phyloP scores from a whole-genome alignment of 2,797 vertebrate genomes.

The Lagorchestes hirsutus region DNA sequence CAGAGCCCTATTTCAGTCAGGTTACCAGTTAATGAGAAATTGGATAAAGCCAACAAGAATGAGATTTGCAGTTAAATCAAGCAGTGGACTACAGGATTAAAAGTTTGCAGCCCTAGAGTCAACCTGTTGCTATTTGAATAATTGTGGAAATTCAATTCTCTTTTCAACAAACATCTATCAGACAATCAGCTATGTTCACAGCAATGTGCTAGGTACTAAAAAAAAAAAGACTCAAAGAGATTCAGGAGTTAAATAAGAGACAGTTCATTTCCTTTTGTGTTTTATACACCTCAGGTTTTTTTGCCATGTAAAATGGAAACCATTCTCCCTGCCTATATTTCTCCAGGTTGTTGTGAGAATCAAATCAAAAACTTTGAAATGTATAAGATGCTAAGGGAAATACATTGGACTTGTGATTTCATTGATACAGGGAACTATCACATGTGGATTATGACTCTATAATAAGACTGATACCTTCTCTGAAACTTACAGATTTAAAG shows the following conservation, averaged over 20 bases:
- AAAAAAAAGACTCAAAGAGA: not conserved
- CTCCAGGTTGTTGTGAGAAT: not conserved
- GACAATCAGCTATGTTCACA: not conserved
- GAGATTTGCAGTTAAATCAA: conserved; percentile 47
- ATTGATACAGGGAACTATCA: not conserved
- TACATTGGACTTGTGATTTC: not conserved
- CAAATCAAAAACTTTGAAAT: not conserved
- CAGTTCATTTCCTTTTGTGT: not conserved
- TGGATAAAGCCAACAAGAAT: conserved; percentile 23
- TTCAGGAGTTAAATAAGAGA: not conserved
- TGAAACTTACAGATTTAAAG: not conserved
- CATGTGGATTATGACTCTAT: not conserved
- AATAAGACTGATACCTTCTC: not conserved
- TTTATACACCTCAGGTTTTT: not conserved
- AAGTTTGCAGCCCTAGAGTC: too few relatives aligned
- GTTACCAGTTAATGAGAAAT: conserved; percentile 9
- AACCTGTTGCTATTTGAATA: too few relatives aligned
- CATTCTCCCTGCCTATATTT: not conserved
- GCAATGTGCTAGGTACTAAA: not conserved
- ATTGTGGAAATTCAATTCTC: too few relatives aligned
- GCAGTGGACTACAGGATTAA: not conserved
- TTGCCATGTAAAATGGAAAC: not conserved
- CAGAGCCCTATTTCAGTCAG: not conserved
- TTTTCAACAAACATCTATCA: too few relatives aligned
- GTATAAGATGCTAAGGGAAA: not conserved